These are phyloP conservation scores for Timema cristinae DNA, from an alignment of 2,888 invertebrate genomes.

Conservation along the genomic window DNA sequence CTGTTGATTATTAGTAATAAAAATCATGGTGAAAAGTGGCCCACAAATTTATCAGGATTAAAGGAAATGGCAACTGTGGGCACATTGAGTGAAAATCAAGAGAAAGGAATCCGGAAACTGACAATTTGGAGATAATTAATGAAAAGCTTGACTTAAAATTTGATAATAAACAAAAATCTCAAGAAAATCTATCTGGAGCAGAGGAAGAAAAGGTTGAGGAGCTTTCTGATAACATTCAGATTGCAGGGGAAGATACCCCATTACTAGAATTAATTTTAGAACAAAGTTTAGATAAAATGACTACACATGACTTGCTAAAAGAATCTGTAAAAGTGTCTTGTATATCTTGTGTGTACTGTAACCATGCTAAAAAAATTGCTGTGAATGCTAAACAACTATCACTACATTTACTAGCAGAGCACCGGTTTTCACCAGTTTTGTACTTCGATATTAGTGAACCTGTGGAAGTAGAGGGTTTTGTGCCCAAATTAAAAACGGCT, in stretches of 20 bases:
- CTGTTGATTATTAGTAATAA: too few relatives aligned
- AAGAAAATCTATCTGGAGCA: constrained; percentile 24
- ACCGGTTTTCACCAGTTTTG: constrained; percentile 74
- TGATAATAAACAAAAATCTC: constrained; percentile 32
- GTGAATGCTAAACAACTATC: constrained; percentile 78
- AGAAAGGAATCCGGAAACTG: too few relatives aligned
- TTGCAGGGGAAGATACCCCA: constrained; percentile 61
- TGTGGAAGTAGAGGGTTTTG: constrained; percentile 53
- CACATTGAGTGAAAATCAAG: too few relatives aligned
- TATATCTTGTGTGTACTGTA: constrained; percentile 74
- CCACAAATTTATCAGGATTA: too few relatives aligned
- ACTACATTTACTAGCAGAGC: constrained; percentile 73
- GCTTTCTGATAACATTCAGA: constrained; percentile 29
- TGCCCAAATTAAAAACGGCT: constrained; percentile 59
- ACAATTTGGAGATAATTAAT: too few relatives aligned
- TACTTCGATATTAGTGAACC: constrained; percentile 24
- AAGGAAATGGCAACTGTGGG: too few relatives aligned
- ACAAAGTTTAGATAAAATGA: constrained; percentile 70
- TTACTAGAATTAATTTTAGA: constrained; percentile 68
- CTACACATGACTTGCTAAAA: constrained; percentile 65
- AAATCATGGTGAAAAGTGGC: too few relatives aligned
- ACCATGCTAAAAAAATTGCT: constrained; percentile 79
- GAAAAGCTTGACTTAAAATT: constrained; percentile 27
- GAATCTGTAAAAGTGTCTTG: constrained; percentile 68
- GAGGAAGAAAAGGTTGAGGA: constrained; percentile 21